These are phyloP conservation scores for Hyposmocoma kahamanoa DNA, from an alignment of 1,140 invertebrate genomes.

Conservation along the genomic window DNA sequence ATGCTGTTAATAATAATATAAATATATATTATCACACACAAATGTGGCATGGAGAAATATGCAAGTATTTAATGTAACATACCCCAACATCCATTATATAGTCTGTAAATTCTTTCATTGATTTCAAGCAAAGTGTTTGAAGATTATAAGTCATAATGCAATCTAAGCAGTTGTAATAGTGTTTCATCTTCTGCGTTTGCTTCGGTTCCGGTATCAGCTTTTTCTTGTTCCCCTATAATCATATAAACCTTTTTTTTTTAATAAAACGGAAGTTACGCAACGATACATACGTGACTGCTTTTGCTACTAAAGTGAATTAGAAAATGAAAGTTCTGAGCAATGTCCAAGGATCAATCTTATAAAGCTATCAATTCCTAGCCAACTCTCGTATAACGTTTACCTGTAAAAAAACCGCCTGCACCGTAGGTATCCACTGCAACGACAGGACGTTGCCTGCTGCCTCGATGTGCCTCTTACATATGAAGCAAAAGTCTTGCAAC, in stretches of 20 bases:
- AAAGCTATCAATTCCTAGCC: not conserved
- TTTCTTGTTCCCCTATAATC: constrained; percentile 80
- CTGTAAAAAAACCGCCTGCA: constrained; percentile 76
- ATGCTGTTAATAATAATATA: not conserved
- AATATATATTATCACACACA: not conserved
- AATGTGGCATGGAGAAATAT: not conserved
- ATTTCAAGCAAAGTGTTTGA: constrained; percentile 85
- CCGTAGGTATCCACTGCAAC: constrained; percentile 76
- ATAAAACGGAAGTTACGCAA: not conserved
- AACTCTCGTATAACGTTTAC: constrained; percentile 26
- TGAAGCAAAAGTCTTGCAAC: constrained; percentile 75
- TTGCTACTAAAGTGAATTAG: constrained; percentile 10
- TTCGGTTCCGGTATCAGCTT: constrained; percentile 82
- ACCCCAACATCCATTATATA: constrained; percentile 85
- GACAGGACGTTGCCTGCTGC: constrained; percentile 72
- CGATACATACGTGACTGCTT: not conserved
- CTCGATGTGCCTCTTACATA: constrained; percentile 76
- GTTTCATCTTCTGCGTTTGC: constrained; percentile 78
- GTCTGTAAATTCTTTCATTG: constrained; percentile 84
- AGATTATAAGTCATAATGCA: constrained; percentile 91
- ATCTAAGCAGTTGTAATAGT: constrained; percentile 89
- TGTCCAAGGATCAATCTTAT: not conserved
- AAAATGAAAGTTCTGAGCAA: no score
- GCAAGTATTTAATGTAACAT: constrained; percentile 32
- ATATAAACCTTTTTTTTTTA: not conserved